phyloP scores from a whole-genome alignment of 2,797 vertebrate genomes.

The Danio aesculapii region DNA sequence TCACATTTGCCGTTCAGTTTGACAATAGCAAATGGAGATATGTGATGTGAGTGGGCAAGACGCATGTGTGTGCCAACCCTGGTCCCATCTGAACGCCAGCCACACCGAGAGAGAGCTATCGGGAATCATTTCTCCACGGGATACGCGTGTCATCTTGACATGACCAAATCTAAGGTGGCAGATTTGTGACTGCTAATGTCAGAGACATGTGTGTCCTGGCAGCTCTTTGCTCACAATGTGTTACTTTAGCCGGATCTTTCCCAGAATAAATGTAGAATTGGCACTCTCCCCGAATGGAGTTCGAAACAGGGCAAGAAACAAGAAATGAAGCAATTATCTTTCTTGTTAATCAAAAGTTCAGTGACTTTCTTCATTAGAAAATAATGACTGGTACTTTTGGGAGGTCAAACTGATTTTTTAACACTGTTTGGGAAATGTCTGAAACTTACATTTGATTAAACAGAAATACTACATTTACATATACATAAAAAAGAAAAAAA shows the following conservation, averaged over 20 bases:
- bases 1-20: not conserved
- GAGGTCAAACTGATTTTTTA: not conserved
- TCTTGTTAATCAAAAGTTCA: not conserved
- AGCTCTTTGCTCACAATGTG: not conserved
- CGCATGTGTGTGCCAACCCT: constrained; percentile 22
- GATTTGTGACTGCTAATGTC: constrained; percentile 66
- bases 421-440: not conserved
- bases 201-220: constrained; percentile 62
- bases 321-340: not conserved
- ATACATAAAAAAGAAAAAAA: not conserved
- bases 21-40: not conserved
- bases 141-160: constrained; percentile 29
- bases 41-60: constrained; percentile 1
- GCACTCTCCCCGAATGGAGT: not conserved
- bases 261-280: not conserved
- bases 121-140: constrained; percentile 53
- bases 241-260: constrained; percentile 8
- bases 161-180: constrained; percentile 60
- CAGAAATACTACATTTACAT: not conserved
- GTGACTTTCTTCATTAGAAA: not conserved
- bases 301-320: not conserved
- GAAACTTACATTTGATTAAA: not conserved
- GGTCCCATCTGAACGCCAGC: constrained; percentile 23
- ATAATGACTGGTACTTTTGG: not conserved
- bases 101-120: constrained; percentile 39